Conservation (phyloP, 2,888 invertebrate species). For the Microchrysa polita region DNA sequence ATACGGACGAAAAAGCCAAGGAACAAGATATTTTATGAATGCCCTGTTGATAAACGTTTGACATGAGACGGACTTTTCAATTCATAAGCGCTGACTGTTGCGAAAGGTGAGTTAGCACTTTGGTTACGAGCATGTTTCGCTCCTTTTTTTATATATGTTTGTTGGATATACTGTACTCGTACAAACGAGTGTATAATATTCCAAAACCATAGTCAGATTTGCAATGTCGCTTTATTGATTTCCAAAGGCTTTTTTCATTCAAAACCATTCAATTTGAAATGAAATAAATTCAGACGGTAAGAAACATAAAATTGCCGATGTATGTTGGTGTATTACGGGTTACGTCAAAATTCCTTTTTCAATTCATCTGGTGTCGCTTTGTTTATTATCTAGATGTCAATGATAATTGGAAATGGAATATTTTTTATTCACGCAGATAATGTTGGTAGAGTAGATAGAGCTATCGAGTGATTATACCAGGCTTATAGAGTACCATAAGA, state of each 20-base stretch:
- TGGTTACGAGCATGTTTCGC: constrained; percentile 29
- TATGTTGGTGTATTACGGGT: constrained; percentile 3
- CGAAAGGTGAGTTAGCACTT: constrained; percentile 51
- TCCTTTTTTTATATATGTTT: too few species aligned
- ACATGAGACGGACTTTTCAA: constrained; percentile 52
- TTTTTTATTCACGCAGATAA: background rate
- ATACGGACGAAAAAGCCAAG: constrained; percentile 33
- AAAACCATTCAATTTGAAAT: constrained; percentile 33
- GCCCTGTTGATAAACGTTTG: constrained; percentile 51
- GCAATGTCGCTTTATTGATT: constrained; percentile 36
- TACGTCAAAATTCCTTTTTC: constrained; percentile 42
- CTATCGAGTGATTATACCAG: too few species aligned
- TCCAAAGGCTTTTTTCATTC: constrained; percentile 20
- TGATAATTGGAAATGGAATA: constrained; percentile 37
- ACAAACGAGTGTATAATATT: too few species aligned
- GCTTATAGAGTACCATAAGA: too few species aligned
- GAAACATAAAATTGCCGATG: constrained; percentile 28
- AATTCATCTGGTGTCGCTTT: constrained; percentile 44
- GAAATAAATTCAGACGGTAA: constrained; percentile 41
- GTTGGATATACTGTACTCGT: too few species aligned
- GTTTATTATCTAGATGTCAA: constrained; percentile 40
- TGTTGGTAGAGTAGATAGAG: too few species aligned
- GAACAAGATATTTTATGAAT: constrained; percentile 50
- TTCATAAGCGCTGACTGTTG: constrained; percentile 51
- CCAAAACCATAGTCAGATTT: constrained; percentile 37